phyloP scores from a whole-genome alignment of 2,113 vertebrate genomes.

The Antigone vipio region DNA sequence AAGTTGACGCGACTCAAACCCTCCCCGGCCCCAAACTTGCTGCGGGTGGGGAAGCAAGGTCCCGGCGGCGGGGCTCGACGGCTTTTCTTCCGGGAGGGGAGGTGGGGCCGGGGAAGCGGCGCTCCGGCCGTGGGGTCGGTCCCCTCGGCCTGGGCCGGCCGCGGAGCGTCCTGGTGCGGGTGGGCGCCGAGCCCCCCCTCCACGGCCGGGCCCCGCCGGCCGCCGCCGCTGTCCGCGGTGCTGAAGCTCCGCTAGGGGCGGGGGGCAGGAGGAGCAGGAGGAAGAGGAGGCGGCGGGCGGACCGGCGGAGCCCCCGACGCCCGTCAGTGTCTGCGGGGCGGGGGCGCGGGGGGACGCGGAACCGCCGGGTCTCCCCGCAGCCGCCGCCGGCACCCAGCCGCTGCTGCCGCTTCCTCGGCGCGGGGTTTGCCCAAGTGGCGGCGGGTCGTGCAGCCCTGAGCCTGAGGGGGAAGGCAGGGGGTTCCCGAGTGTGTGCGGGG shows the following conservation, averaged over 20 bases:
- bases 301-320: not conserved
- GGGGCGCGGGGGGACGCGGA: too few species aligned
- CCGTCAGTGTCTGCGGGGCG: not conserved
- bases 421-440: not conserved
- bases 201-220: not conserved
- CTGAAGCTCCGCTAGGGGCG: conserved; percentile 54
- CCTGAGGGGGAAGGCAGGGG: too few species aligned
- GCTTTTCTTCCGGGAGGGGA: not conserved
- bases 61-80: not conserved
- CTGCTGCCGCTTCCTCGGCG: not conserved
- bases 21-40: too few species aligned
- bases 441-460: not conserved
- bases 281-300: not conserved
- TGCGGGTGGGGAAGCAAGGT: not conserved
- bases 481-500: not conserved
- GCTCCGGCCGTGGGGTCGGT: conserved; percentile 75
- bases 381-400: not conserved
- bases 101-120: not conserved
- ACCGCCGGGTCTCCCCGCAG: not conserved
- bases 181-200: conserved; percentile 61
- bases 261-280: not conserved
- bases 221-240: conserved; percentile 65
- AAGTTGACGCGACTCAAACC: too few species aligned
- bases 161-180: conserved; percentile 78
- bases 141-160: conserved; percentile 83